Percentiles rank a stretch among this genome's conserved stretches.
Evolutionary conservation across 2,888 invertebrate species (phyloP).

Genomic region (Chrysolina oricalcia): DNA sequence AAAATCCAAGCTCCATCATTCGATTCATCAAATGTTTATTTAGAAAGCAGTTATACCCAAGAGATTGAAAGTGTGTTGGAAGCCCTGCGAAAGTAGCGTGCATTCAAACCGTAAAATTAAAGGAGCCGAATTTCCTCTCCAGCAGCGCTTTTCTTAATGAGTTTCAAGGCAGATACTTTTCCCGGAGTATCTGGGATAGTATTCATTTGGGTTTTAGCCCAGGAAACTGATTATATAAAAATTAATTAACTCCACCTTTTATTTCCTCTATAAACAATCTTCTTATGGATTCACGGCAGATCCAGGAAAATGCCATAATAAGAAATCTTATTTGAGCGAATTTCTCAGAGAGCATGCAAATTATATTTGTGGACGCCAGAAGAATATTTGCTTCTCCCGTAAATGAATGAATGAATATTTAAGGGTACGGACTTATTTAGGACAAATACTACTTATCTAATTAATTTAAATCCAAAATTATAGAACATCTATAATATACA

Average conservation of each 20-base stretch:
- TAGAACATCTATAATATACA: too few species aligned
- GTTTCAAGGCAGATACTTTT: slow-evolving; percentile 29
- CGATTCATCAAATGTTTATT: slow-evolving; percentile 33
- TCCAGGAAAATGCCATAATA: neutral
- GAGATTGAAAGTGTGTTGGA: slow-evolving; percentile 38
- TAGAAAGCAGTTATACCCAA: slow-evolving; percentile 28
- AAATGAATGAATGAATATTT: too few species aligned
- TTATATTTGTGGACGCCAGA: neutral
- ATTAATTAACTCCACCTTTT: neutral
- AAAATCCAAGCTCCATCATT: neutral
- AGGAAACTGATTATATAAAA: slow-evolving; percentile 7
- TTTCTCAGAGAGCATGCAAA: neutral
- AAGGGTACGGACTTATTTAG: too few species aligned
- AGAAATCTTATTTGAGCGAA: neutral
- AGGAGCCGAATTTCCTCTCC: slow-evolving; percentile 31
- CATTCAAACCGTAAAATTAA: slow-evolving; percentile 44
- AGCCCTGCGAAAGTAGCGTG: slow-evolving; percentile 28
- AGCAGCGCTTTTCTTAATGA: slow-evolving; percentile 27
- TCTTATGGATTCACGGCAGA: neutral
- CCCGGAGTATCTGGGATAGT: slow-evolving; percentile 3
- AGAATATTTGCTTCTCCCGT: neutral
- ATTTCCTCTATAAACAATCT: slow-evolving; percentile 3
- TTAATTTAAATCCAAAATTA: too few species aligned
- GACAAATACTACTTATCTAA: too few species aligned
- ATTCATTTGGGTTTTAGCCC: neutral